phyloP scores from a whole-genome alignment of 2,113 vertebrate species.

The Syrmaticus mikado region DNA sequence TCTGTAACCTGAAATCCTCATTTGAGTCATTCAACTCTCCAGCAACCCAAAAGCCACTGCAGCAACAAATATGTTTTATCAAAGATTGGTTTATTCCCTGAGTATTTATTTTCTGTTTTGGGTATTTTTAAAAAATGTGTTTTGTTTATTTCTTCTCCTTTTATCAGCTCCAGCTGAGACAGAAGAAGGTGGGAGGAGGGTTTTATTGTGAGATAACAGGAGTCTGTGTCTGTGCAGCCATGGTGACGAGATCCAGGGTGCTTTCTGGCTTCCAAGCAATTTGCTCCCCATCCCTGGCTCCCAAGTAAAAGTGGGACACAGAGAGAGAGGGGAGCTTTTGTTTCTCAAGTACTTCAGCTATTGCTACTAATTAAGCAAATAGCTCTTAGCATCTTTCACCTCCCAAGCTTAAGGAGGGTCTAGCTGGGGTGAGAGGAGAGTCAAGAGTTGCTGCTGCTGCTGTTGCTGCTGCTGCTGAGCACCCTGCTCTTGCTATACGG shows the following conservation, averaged over 20 bases:
- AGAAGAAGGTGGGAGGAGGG: constrained; percentile 60
- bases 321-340: constrained; percentile 64
- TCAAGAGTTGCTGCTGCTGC: background rate
- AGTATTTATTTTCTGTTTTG: constrained; percentile 6
- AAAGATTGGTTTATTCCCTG: background rate
- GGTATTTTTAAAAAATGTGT: background rate
- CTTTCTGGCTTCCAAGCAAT: constrained; percentile 64
- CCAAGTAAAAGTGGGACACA: constrained; percentile 64
- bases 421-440: background rate
- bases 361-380: constrained; percentile 56
- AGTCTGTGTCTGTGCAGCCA: constrained; percentile 73
- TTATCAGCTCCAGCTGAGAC: constrained; percentile 65
- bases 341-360: constrained; percentile 70
- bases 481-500: background rate
- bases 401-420: constrained; percentile 1
- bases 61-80: background rate
- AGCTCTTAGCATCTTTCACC: constrained; percentile 28
- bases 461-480: background rate
- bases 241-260: constrained; percentile 69
- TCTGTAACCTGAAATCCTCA: background rate
- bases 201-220: constrained; percentile 69
- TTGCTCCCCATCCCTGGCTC: constrained; percentile 62
- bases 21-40: constrained; percentile 5
- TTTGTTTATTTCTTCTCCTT: constrained; percentile 45
- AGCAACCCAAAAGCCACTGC: background rate